Evolutionary conservation across 2,113 vertebrate species (phyloP).

Genomic region (Willisornis vidua): DNA sequence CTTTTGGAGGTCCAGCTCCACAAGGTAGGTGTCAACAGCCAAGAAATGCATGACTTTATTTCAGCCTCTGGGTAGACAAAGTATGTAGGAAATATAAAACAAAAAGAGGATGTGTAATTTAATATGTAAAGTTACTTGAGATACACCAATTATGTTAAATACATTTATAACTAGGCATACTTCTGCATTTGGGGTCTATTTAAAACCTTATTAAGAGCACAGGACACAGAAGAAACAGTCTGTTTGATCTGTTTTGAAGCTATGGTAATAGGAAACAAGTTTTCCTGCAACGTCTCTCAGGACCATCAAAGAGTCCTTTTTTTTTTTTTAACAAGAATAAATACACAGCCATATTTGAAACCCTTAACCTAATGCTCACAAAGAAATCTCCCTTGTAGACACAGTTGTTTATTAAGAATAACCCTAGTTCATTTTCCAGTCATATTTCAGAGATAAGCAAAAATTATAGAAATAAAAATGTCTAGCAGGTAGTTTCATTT

Average conservation of each 20-base stretch:
- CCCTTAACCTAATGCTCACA: neutral
- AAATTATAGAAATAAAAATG: slow-evolving; percentile 40
- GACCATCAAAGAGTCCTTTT: slow-evolving; percentile 4
- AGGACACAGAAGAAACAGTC: slow-evolving; percentile 11
- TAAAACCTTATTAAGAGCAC: slow-evolving; percentile 25
- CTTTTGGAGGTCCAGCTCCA: neutral
- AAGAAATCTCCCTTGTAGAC: neutral
- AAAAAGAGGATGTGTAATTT: neutral
- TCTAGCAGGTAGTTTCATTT: slow-evolving; percentile 62
- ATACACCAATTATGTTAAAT: neutral
- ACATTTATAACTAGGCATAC: neutral
- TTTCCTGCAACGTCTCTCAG: neutral
- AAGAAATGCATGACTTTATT: neutral
- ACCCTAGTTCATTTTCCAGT: slow-evolving; percentile 14
- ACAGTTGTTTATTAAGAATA: neutral
- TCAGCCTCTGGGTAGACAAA: neutral
- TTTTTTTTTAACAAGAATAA: neutral
- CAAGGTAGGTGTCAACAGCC: neutral
- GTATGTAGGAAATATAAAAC: neutral
- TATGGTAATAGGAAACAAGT: neutral
- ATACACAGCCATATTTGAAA: neutral
- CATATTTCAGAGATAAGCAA: slow-evolving; percentile 21
- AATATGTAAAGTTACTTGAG: neutral
- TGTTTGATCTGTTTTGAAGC: slow-evolving; percentile 35
- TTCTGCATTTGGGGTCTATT: slow-evolving; percentile 5